Conservation (phyloP, 2,797 vertebrate species). For the Artibeus jamaicensis region DNA sequence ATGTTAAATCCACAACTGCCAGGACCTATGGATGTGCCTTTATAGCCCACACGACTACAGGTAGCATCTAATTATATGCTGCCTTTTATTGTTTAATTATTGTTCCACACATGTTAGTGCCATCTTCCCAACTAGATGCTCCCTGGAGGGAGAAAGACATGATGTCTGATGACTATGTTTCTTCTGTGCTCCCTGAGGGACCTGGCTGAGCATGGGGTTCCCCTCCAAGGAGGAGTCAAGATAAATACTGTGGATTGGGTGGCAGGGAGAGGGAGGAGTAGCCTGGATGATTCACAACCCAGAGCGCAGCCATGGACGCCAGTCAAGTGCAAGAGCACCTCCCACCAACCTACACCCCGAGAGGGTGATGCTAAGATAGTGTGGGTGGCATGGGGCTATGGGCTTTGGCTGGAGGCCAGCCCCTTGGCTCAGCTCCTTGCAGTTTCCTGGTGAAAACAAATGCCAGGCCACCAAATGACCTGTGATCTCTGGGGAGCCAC, state of each 20-base stretch:
- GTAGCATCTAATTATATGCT: neutral
- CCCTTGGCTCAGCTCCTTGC: neutral
- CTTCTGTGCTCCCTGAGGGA: neutral
- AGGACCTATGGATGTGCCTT: neutral
- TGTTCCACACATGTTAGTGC: neutral
- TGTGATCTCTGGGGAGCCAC: conserved; percentile 1
- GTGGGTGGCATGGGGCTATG: neutral
- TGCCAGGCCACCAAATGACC: neutral
- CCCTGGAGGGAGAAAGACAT: neutral
- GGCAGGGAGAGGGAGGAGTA: neutral
- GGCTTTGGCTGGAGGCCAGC: neutral
- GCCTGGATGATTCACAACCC: neutral
- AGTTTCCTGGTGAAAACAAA: neutral
- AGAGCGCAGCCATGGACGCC: accelerated
- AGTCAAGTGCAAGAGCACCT: neutral
- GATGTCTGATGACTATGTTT: neutral
- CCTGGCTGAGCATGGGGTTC: neutral
- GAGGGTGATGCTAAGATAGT: neutral
- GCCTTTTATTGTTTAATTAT: neutral
- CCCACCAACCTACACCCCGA: neutral
- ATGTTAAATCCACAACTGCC: neutral
- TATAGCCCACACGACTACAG: neutral
- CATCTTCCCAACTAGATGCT: neutral
- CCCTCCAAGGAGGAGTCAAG: neutral
- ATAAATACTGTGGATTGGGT: neutral